Evolutionary conservation across 2,113 vertebrate species (phyloP), one percentile per base, ranked within the genome.

Genomic region (Procavia capensis): DNA sequence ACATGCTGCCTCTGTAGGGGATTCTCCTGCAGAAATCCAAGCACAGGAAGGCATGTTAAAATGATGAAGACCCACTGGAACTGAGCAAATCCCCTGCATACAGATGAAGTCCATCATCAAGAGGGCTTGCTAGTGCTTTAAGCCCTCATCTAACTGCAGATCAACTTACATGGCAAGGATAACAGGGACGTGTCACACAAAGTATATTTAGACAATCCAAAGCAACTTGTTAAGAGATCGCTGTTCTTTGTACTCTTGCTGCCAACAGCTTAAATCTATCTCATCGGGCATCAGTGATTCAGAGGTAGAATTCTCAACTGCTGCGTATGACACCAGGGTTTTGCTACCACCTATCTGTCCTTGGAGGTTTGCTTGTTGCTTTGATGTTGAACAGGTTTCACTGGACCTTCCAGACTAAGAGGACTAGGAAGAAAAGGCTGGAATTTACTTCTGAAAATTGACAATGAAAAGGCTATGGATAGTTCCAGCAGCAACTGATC

Each of bases 11-110:
- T 91, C 97, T 98, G 96, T 88, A 96, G 90, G 78, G 91, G 83
- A 45, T 74, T 97, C 97, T 94, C 96, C 97, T 85, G 97, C 96
- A 97, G 80, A 95, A 50, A 90, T 88, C 45, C 31, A 88, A 89
- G 96, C 97, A 93, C 80, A 96, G 95, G 96, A 96, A 95, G 92
- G 95, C 96, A 91, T 82, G 91, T 89, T 85, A 75, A 96, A 96
- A 74, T 93, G 96, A 96, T 85, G 80, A 93, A 66, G 64, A 68
- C 72, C 90, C 92, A 47, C 75, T 76, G 93, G 94, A 95, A 96
- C 85, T 85, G 90, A 93, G 90, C 39, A 89, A 68, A 90, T 84
- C 97, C 93, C 87, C 95, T 86, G 96, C 64, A 95, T 97, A 96
- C 96, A 97, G 97, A 97, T 97, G 88, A 97, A 45, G 54, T 29